Evolutionary conservation across 2,888 invertebrate species (phyloP), one percentile per base, ranked within the genome.

Genomic region (Eueremaeus valkanovi): DNA sequence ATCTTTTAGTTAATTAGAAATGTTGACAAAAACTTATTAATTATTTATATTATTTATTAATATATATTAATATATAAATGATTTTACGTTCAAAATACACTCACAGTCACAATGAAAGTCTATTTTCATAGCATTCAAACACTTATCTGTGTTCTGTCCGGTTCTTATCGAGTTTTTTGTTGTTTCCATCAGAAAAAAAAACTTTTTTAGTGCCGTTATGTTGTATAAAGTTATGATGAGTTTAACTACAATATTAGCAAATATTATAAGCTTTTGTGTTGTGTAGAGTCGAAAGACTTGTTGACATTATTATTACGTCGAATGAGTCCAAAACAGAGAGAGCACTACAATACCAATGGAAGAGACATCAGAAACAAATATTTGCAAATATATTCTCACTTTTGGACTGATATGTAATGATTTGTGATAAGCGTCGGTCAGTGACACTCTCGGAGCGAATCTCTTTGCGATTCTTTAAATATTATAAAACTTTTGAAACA

Each of bases 191-290:
- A 8, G 36, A 66, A 33, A 11, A n/a, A n/a, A n/a, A n/a, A n/a
- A n/a, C n/a, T n/a, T n/a, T n/a, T n/a, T 66, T 66, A 18, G 36
- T 66, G 66, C 66, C 66, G 66, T 66, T 66, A 61, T 61, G 66
- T 66, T 66, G 66, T 66, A 6, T 66, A 6, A 66, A 36, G 66
- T 66, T 66, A 66, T 66, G 66, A 40, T 2, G n/a, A 2, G 66
- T 36, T 66, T 33, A 6, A 36, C 29, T 66, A 1, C 3, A 31
- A 66, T 21, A 33, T 33, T 66, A 66, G 13, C 18, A 29, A 24
- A 29, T 58, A 58, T 58, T 58, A 58, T 21, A 58, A n/a, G 66
- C 6, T 11, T 49, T 49, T 3, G 3, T 49, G 49, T 58, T 31
- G 27, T 21, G 66, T 61, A 31, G 21, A 55, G 16, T 61, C 61